These are phyloP conservation scores for Drosophila fulvimacula DNA, from an alignment of 2,888 invertebrate species.

Conservation along the genomic window DNA sequence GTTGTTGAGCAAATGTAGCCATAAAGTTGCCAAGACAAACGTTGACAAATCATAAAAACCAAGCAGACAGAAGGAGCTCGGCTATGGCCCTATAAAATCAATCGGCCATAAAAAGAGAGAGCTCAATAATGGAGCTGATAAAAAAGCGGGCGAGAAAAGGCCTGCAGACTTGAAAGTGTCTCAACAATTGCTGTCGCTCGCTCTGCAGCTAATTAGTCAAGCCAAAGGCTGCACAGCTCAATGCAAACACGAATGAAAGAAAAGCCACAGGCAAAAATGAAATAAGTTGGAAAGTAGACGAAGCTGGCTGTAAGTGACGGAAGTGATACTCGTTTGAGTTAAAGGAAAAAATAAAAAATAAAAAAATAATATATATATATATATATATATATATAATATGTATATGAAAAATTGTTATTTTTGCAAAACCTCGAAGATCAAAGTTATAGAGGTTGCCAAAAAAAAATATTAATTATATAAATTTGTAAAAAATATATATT, in stretches of 20 bases:
- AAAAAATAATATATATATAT: no score
- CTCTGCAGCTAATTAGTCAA: constrained; percentile 57
- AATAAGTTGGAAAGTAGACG: not conserved
- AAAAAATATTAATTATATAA: no score
- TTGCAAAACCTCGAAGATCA: no score
- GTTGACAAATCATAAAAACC: constrained; percentile 80
- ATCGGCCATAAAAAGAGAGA: constrained; percentile 50
- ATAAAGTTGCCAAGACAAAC: constrained; percentile 74
- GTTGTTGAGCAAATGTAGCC: constrained; percentile 61
- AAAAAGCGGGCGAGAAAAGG: not conserved
- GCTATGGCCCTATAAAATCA: constrained; percentile 48
- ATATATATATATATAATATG: no score
- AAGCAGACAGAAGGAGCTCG: constrained; percentile 32
- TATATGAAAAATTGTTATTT: no score
- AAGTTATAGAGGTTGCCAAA: no score
- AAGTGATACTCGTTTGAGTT: not conserved
- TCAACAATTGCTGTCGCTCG: constrained; percentile 45
- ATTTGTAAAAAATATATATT: no score
- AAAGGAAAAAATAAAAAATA: no score
- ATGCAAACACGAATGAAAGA: constrained; percentile 31
- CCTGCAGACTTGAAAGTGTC: constrained; percentile 33
- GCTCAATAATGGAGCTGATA: constrained; percentile 42
- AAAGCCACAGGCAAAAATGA: constrained; percentile 4
- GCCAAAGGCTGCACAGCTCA: constrained; percentile 9
- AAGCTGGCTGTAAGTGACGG: not conserved